These are phyloP conservation scores for Phocoena phocoena DNA, from an alignment of 2,113 vertebrate species.

Conservation along the genomic window DNA sequence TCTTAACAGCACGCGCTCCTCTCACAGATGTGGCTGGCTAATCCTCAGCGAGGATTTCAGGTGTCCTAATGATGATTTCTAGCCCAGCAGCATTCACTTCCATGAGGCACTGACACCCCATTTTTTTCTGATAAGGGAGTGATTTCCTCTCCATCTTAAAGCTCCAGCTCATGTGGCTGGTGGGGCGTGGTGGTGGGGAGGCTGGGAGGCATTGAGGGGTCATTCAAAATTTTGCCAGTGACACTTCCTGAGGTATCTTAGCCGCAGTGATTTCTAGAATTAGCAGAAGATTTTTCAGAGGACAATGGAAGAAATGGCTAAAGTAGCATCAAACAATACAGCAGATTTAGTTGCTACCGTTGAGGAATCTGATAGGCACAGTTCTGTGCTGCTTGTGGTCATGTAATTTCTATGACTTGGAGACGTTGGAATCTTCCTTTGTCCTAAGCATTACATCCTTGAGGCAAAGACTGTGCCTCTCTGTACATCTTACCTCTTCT, in stretches of 20 bases:
- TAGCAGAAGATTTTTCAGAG: not conserved
- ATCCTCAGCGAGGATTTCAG: not conserved
- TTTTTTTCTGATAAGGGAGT: not conserved
- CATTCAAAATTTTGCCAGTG: not conserved
- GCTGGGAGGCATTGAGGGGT: not conserved
- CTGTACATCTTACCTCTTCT: not conserved
- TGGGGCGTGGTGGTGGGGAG: not conserved
- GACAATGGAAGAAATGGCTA: not conserved
- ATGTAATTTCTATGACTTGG: not conserved
- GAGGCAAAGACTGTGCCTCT: not conserved
- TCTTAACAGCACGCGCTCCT: not conserved
- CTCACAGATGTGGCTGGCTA: not conserved
- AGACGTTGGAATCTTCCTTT: not conserved
- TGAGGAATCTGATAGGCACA: not conserved
- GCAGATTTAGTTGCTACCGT: not conserved
- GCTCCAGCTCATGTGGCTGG: not conserved
- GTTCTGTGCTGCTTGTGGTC: not conserved
- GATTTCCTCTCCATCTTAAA: not conserved
- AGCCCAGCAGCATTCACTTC: not conserved
- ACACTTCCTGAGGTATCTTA: not conserved
- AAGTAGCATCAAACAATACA: not conserved
- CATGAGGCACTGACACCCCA: not conserved
- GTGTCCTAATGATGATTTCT: not conserved
- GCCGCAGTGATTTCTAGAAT: not conserved
- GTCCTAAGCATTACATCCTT: not conserved